These are phyloP conservation scores for Gymnocheta viridis DNA, from an alignment of 2,888 invertebrate species.

Conservation along the genomic window DNA sequence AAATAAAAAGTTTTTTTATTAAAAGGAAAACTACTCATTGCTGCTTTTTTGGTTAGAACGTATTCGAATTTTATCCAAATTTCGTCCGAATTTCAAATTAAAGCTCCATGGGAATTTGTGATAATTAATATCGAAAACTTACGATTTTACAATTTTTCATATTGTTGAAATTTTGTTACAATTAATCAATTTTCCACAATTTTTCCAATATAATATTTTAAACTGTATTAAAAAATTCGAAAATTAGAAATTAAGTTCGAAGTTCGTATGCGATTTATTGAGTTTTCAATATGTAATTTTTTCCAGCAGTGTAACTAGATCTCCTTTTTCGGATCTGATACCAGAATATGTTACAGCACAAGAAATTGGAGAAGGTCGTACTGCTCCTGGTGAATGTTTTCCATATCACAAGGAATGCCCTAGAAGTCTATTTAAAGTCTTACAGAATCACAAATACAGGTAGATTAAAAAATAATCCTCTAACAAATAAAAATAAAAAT, in stretches of 20 bases:
- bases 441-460: slow-evolving; percentile 78
- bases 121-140: too few species aligned
- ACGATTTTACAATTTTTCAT: too few species aligned
- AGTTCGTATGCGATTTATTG: too few species aligned
- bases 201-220: too few species aligned
- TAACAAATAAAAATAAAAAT: not conserved
- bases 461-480: slow-evolving; percentile 46
- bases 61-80: too few species aligned
- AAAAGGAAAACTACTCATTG: too few species aligned
- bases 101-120: too few species aligned
- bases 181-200: not conserved
- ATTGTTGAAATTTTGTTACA: not conserved
- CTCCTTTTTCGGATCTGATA: slow-evolving; percentile 88
- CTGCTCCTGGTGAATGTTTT: slow-evolving; percentile 90
- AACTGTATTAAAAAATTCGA: too few species aligned
- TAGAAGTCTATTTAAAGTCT: slow-evolving; percentile 87
- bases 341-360: slow-evolving; percentile 92
- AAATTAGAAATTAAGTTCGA: too few species aligned
- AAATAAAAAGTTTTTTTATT: too few species aligned
- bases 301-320: slow-evolving; percentile 88
- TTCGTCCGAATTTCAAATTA: too few species aligned
- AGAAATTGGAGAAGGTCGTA: slow-evolving; percentile 86
- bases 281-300: not conserved
- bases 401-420: slow-evolving; percentile 92
- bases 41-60: too few species aligned